A percentile compares a stretch with the other conserved stretches of the same genome.
Evolutionary conservation across 2,797 vertebrate genomes (phyloP).

Genomic region (Heterohyrax brucei): DNA sequence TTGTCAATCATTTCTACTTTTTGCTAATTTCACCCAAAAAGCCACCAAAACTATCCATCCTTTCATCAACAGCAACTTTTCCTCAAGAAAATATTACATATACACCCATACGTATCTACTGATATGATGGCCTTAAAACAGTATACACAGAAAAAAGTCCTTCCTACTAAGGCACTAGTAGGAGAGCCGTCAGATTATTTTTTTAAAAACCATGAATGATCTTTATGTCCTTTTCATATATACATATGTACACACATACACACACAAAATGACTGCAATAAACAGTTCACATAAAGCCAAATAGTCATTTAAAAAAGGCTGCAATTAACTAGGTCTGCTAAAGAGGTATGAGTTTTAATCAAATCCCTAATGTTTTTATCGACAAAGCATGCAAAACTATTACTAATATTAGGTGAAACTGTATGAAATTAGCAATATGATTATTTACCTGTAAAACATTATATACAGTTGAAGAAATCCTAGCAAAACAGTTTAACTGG

Average conservation of each 20-base stretch:
- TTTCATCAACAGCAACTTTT: background rate
- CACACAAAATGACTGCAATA: background rate
- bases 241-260: too few species aligned
- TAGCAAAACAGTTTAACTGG: background rate
- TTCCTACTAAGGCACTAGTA: background rate
- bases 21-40: constrained; percentile 25
- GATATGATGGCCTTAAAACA: background rate
- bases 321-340: background rate
- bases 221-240: background rate
- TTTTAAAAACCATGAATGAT: background rate
- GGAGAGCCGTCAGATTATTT: background rate
- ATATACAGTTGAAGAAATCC: background rate
- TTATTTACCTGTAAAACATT: background rate
- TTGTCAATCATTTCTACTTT: background rate
- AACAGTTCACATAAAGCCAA: background rate
- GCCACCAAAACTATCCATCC: background rate
- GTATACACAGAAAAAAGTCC: background rate
- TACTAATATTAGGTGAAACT: background rate
- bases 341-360: background rate
- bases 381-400: background rate
- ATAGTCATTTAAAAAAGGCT: background rate
- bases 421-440: background rate
- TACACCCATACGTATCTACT: background rate
- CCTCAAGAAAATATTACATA: background rate
- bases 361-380: background rate